Base-by-base conservation (phyloP, 2,113 vertebrate species). In the Rhizomys pruinosus region DNA sequence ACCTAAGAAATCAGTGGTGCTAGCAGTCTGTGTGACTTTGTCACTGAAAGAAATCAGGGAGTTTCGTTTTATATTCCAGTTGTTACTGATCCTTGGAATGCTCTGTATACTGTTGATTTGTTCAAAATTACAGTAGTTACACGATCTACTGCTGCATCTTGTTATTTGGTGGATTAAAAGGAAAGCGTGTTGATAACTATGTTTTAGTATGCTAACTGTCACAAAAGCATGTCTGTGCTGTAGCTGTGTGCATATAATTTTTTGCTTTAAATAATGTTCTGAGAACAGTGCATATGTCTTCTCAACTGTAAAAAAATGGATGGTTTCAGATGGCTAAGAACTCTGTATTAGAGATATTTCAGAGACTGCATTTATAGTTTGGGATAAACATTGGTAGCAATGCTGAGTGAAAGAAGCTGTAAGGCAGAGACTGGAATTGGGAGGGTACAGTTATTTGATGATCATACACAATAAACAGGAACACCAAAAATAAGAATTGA, bases 21-120 rank as follows among this genome's bases (percentile, higher is more conserved):
- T 27, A 71, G 22, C 27, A 78, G n/a, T 77, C 93, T 7, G 23
- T 52, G 27, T 85, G 25, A 57, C 29, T 71, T 55, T 72, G 27
- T 85, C 55, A 47, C 25, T 59, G 47, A 84, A 69, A 88, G 32
- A 86, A 86, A 85, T 64, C 69, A 64, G 22, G 9, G 25, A 47
- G 69, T 91, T 87, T 93, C 34, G 66, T 86, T 91, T 71, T 42
- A 81, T 86, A 86, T 81, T 86, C 47, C 32, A 91, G 16, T 72
- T 34, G 47, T 42, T n/a, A 4, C 27, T 77, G 16, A 77, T 72
- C 23, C 8, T 59, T 55, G 27, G 73, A 82, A 69, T 74, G 20
- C 69, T 69, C 59, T 69, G 8, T 39, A 71, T 64, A 42, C 32
- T 85, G 72, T 71, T 69, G 23, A 39, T 17, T 87, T n/a, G n/a